phyloP scores from a whole-genome alignment of 2,888 invertebrate species.

The Chelonus formosanus region DNA sequence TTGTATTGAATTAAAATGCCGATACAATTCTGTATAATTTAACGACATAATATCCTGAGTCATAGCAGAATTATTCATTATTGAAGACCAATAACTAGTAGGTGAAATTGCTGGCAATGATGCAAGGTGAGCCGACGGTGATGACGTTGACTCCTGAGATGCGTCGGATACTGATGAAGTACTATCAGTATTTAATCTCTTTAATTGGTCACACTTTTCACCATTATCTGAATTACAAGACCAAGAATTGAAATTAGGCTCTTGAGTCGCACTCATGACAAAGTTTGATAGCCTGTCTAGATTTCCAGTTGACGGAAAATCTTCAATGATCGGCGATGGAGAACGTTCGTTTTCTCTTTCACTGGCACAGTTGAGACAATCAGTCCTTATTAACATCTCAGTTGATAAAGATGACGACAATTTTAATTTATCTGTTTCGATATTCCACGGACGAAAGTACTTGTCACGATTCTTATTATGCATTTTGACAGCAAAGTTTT shows the following conservation, averaged over 20 bases:
- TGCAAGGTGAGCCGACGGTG: conserved; percentile 26
- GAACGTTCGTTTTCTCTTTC: conserved; percentile 8
- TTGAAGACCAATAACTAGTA: too few relatives aligned
- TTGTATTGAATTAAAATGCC: not conserved
- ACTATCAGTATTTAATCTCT: conserved; percentile 13
- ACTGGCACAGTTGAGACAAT: too few relatives aligned
- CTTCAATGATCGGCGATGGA: conserved; percentile 37
- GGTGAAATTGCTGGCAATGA: conserved; percentile 18
- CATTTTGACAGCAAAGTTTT: not conserved
- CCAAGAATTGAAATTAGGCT: not conserved
- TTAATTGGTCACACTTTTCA: conserved; percentile 16
- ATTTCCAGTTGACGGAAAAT: conserved; percentile 31
- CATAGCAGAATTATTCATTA: too few relatives aligned
- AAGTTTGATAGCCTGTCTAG: conserved; percentile 40
- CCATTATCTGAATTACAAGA: conserved; percentile 8
- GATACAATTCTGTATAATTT: conserved; percentile 1
- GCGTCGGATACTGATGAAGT: not conserved
- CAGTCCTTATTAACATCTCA: too few relatives aligned
- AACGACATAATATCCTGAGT: too few relatives aligned
- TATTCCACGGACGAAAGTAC: conserved; percentile 12
- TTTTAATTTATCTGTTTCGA: not conserved
- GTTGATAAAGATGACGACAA: too few relatives aligned
- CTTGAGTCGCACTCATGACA: conserved; percentile 32
- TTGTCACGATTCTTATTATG: not conserved
- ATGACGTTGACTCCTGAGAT: conserved; percentile 3